Evolutionary conservation across 1,140 invertebrate species (phyloP).

Genomic region (Gryon sp.): DNA sequence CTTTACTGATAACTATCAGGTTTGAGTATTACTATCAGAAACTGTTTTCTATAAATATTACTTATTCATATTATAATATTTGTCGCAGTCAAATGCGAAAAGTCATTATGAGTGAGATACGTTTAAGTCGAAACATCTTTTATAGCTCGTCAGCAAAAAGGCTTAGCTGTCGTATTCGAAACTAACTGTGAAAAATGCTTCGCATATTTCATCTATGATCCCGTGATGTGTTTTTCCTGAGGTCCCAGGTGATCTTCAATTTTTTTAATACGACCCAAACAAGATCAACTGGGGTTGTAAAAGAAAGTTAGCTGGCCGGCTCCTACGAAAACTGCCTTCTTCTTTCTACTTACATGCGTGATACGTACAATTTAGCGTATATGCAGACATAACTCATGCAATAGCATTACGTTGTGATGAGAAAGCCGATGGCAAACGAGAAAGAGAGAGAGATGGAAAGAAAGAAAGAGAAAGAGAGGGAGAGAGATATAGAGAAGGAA

Average conservation of each 20-base stretch:
- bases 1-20: no score
- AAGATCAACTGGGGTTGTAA: slow-evolving; percentile 59
- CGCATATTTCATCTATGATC: slow-evolving; percentile 58
- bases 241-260: slow-evolving; percentile 62
- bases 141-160: slow-evolving; percentile 28
- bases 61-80: no score
- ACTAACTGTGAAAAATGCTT: slow-evolving; percentile 52
- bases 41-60: no score
- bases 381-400: slow-evolving; percentile 55
- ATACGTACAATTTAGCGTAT: slow-evolving; percentile 54
- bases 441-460: slow-evolving; percentile 6
- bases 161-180: not conserved
- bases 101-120: no score
- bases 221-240: slow-evolving; percentile 25
- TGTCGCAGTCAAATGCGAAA: no score
- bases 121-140: slow-evolving; percentile 8
- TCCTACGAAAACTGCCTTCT: slow-evolving; percentile 29
- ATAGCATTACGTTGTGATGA: slow-evolving; percentile 43
- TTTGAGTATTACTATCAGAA: no score
- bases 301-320: slow-evolving; percentile 43
- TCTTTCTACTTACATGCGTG: slow-evolving; percentile 48
- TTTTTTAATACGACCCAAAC: slow-evolving; percentile 60
- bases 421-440: slow-evolving; percentile 18
- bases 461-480: slow-evolving; percentile 4
- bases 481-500: slow-evolving; percentile 17